Percentiles rank a stretch among this genome's conserved stretches.
These are phyloP conservation scores for Pangasius sanitwongsei DNA, from an alignment of 2,797 vertebrate genomes.

Conservation along the genomic window DNA sequence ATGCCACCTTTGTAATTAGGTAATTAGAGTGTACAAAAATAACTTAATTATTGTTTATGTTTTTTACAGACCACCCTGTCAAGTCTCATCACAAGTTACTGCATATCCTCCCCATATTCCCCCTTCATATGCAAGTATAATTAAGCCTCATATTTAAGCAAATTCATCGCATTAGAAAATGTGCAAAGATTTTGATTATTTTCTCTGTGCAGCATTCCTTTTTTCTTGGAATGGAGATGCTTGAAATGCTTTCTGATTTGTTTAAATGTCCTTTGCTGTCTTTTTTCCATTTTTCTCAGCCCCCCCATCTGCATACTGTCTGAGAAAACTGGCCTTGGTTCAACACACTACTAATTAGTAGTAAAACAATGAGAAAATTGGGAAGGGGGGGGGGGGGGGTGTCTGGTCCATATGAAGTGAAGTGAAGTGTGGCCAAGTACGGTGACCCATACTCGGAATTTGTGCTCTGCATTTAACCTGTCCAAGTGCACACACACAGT, in stretches of 20 bases:
- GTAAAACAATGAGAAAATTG: constrained; percentile 24
- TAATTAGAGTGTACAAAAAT: background rate
- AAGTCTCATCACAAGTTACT: background rate
- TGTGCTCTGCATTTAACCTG: too few species aligned
- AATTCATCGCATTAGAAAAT: background rate
- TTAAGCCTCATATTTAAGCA: constrained; percentile 44
- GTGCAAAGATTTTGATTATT: constrained; percentile 38
- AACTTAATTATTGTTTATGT: background rate
- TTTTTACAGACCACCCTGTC: background rate
- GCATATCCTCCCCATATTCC: background rate
- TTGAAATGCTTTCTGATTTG: background rate
- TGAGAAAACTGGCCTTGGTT: background rate
- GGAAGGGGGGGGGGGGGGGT: background rate
- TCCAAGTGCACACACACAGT: too few species aligned
- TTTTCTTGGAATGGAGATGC: background rate
- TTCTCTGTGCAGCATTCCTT: constrained; percentile 32
- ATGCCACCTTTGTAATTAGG: background rate
- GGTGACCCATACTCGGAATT: too few species aligned
- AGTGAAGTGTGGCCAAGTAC: too few species aligned
- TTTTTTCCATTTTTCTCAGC: background rate
- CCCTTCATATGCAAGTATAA: constrained; percentile 47
- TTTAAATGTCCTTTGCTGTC: background rate
- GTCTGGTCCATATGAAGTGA: too few species aligned
- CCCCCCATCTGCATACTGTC: background rate
- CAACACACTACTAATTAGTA: background rate